These are phyloP conservation scores for Pogoniulus pusillus DNA, from an alignment of 2,797 vertebrate genomes.

Conservation along the genomic window DNA sequence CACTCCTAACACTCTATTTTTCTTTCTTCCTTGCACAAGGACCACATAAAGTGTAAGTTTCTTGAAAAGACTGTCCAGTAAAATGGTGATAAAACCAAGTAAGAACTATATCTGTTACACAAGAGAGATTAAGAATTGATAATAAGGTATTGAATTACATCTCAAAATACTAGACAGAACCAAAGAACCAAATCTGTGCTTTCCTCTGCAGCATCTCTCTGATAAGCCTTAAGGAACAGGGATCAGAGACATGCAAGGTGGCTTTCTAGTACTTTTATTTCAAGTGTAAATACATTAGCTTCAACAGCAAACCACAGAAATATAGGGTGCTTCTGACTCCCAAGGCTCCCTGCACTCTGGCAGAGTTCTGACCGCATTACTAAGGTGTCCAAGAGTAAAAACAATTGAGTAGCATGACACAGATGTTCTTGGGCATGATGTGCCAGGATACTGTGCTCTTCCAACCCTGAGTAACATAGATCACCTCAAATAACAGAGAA, in stretches of 20 bases:
- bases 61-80: not conserved
- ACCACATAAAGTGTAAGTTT: not conserved
- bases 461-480: not conserved
- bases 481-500: not conserved
- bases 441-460: not conserved
- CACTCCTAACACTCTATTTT: not conserved
- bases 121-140: not conserved
- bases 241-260: not conserved
- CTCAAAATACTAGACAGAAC: not conserved
- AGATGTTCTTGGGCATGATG: not conserved
- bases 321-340: accelerated
- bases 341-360: not conserved
- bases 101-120: not conserved
- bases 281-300: not conserved
- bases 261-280: not conserved
- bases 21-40: not conserved
- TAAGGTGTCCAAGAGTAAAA: not conserved
- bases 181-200: not conserved
- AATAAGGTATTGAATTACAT: not conserved
- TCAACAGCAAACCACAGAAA: not conserved
- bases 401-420: accelerated
- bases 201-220: not conserved
- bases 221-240: not conserved
- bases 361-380: not conserved
- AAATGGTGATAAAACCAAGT: not conserved